A percentile compares a stretch with the other conserved stretches of the same genome.
Evolutionary conservation across 2,113 vertebrate species (phyloP).

Genomic region (Grallaria varia): DNA sequence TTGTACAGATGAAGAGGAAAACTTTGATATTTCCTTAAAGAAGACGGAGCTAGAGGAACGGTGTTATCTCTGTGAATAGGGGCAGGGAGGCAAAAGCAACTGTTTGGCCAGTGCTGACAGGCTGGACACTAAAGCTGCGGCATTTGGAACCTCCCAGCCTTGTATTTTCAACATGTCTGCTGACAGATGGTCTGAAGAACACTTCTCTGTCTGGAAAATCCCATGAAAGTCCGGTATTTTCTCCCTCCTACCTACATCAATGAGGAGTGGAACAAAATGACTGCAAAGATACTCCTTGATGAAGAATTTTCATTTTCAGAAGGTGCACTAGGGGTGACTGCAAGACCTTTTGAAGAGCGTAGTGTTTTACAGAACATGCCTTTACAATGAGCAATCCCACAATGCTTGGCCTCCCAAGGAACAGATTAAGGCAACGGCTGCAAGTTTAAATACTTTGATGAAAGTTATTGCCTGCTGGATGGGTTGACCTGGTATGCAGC

Average conservation of each 20-base stretch:
- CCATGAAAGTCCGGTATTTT: neutral
- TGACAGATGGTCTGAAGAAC: neutral
- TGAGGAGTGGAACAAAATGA: neutral
- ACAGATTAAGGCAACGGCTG: neutral
- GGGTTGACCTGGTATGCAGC: neutral
- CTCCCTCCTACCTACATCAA: neutral
- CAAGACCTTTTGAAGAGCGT: neutral
- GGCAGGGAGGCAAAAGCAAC: neutral
- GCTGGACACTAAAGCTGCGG: neutral
- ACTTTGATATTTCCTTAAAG: neutral
- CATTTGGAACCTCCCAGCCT: neutral
- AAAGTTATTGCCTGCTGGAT: neutral
- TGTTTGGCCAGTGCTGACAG: neutral
- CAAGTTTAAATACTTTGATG: neutral
- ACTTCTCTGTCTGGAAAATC: neutral
- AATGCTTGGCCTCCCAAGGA: neutral
- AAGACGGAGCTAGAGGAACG: neutral
- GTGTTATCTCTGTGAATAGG: neutral
- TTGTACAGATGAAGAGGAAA: neutral
- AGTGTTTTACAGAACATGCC: neutral
- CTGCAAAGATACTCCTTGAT: neutral
- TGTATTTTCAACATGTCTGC: neutral
- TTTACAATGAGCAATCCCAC: neutral
- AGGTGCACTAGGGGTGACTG: neutral
- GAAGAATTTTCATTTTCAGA: neutral